Evolutionary conservation across 1,140 invertebrate genomes (phyloP).

Genomic region (Leptinotarsa lineolata): DNA sequence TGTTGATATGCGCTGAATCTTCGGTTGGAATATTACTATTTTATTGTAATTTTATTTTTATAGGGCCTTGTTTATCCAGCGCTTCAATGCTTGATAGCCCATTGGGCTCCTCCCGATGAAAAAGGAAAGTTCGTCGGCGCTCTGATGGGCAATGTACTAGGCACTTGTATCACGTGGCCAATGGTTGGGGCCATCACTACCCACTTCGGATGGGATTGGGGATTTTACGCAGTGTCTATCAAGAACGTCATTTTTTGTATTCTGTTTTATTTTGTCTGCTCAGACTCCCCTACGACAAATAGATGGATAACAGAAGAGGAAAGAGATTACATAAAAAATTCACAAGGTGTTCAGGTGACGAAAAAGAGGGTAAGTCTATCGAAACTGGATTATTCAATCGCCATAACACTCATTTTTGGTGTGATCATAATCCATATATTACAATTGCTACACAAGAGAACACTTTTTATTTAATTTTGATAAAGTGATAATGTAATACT

Average conservation of each 20-base stretch:
- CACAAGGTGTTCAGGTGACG: slow-evolving; percentile 61
- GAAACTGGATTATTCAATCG: background rate
- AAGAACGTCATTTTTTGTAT: slow-evolving; percentile 28
- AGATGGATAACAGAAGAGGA: slow-evolving; percentile 77
- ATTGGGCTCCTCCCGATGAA: slow-evolving; percentile 74
- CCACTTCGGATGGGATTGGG: slow-evolving; percentile 70
- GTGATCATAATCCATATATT: no score
- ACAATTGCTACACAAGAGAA: no score
- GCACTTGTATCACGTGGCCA: slow-evolving; percentile 77
- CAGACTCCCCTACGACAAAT: slow-evolving; percentile 74
- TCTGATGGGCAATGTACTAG: slow-evolving; percentile 75
- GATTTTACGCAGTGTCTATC: slow-evolving; percentile 35
- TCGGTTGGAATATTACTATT: no score
- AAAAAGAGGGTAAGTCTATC: slow-evolving; percentile 57
- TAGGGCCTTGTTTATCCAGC: slow-evolving; percentile 74
- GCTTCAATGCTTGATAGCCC: slow-evolving; percentile 70
- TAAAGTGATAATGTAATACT: no score
- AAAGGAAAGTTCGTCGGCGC: slow-evolving; percentile 66
- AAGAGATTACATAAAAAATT: slow-evolving; percentile 71
- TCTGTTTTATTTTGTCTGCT: slow-evolving; percentile 58
- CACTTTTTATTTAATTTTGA: no score
- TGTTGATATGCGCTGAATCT: no score
- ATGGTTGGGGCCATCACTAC: slow-evolving; percentile 69
- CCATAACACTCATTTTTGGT: no score
- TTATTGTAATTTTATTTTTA: slow-evolving; percentile 20